phyloP scores from a whole-genome alignment of 1,140 invertebrate species.

The Drosophila quadrilineata region DNA sequence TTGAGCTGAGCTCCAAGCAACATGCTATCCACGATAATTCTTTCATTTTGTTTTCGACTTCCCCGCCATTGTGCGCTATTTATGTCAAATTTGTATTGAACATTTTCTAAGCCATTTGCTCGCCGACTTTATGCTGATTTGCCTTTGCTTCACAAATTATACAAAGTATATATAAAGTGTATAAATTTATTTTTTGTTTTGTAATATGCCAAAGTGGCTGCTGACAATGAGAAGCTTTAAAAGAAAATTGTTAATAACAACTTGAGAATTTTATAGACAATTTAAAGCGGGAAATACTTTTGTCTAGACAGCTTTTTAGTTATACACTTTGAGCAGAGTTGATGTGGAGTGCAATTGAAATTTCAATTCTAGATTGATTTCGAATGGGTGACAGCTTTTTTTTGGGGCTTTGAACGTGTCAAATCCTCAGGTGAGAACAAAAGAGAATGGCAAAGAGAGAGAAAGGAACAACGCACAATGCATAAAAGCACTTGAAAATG shows the following conservation, averaged over 20 bases:
- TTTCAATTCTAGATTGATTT: conserved; percentile 11
- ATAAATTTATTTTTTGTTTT: conserved; percentile 2
- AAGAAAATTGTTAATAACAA: conserved; percentile 9
- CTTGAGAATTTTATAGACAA: too few relatives aligned
- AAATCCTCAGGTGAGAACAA: conserved; percentile 23
- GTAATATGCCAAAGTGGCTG: conserved; percentile 53
- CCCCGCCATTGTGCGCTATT: conserved; percentile 54
- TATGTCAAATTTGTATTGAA: conserved; percentile 68
- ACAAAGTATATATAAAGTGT: too few relatives aligned
- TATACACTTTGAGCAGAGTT: neutral
- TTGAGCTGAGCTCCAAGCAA: conserved; percentile 8
- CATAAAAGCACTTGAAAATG: conserved; percentile 23
- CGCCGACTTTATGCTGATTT: conserved; percentile 62
- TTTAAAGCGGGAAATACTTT: neutral
- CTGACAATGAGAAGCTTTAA: conserved; percentile 23
- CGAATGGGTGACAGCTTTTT: neutral
- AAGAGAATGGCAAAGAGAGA: conserved; percentile 9
- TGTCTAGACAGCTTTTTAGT: neutral
- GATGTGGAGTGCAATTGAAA: neutral
- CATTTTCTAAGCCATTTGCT: conserved; percentile 77
- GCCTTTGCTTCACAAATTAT: too few relatives aligned
- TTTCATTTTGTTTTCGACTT: conserved; percentile 48
- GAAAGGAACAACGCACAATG: too few relatives aligned
- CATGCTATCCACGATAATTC: conserved; percentile 37
- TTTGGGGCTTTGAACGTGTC: conserved; percentile 25